Conservation (phyloP, 1,140 invertebrate genomes). For the Samia ricini region DNA sequence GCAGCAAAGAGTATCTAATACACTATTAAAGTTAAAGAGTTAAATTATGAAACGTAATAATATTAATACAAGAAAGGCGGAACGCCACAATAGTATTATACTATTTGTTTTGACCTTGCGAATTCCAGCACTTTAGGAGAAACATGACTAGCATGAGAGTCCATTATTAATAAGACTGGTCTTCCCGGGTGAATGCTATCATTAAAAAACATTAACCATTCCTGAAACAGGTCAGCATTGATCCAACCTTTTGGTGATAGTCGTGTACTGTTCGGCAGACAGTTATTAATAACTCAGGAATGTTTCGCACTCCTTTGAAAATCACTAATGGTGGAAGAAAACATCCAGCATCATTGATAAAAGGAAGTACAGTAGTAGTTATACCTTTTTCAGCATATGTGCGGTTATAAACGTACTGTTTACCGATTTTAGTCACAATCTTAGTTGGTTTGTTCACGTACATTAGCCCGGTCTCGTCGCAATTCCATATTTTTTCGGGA, state of each 20-base stretch:
- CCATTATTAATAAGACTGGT: slow-evolving; percentile 55
- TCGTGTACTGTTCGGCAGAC: slow-evolving; percentile 4
- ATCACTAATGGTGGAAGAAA: not conserved
- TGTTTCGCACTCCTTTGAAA: not conserved
- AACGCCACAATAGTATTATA: no score
- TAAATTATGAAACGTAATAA: no score
- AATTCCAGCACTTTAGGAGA: slow-evolving; percentile 13
- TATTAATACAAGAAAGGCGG: no score
- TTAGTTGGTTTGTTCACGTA: not conserved
- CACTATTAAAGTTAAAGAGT: no score
- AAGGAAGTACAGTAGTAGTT: not conserved
- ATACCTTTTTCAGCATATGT: not conserved
- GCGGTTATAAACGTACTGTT: not conserved
- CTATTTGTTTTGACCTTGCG: slow-evolving; percentile 17
- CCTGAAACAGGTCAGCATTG: slow-evolving; percentile 17
- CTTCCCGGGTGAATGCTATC: slow-evolving; percentile 30
- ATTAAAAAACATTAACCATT: slow-evolving; percentile 19
- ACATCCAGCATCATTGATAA: not conserved
- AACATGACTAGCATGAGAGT: slow-evolving; percentile 62
- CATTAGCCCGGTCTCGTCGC: not conserved
- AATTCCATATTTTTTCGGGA: slow-evolving; percentile 11
- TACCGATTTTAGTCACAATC: not conserved
- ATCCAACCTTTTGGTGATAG: slow-evolving; percentile 14
- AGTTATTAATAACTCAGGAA: slow-evolving; percentile 1
- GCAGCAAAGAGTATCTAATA: no score